Evolutionary conservation across 2,797 vertebrate genomes (phyloP), one percentile per base, ranked within the genome.

Genomic region (Enteromius anoplus): DNA sequence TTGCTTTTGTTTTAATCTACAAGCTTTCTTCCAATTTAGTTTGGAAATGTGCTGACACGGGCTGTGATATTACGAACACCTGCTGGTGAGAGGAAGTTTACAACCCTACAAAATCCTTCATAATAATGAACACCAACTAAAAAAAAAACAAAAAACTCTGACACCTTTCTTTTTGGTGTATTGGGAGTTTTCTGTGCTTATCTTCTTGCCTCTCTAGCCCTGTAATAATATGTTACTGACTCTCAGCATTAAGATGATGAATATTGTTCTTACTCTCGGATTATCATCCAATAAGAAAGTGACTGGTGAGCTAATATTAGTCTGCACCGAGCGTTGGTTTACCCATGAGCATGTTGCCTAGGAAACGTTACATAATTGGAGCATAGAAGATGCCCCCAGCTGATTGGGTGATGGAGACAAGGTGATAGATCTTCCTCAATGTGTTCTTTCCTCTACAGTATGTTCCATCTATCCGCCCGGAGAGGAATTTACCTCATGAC

Each of bases 361-460:
- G 94, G 94, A 92, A 94, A 95, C 94, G 51, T 94, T 95, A 93
- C 93, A 93, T 94, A 94, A 95, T 92, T 90, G 92, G 86, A 92
- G 87, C 91, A 92, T 90, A 82, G 92, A 89, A 89, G 91, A 92
- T 92, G 91, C 93, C 94, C 92, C 92, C 92, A 92, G 92, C 93
- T 93, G 93, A 93, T 93, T 93, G 89, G 91, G 92, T 94, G 92
- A 86, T 85, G 78, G 83, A 89, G 87, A 92, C 91, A 92, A 93
- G 91, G 91, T 93, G 92, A 93, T 92, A 92, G 90, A 92, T 92
- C 86, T 88, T 84, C 82, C 85, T 85, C 58, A 60, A n/a, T 81
- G 71, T 82, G 69, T 86, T 83, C 80, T 86, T 32, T 82, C 42
- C 78, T 62, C 60, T 34, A 26, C 26, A 26, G 26, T 26, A 14